Base-by-base conservation (phyloP, 2,113 vertebrate species). In the Dicaeum eximium region DNA sequence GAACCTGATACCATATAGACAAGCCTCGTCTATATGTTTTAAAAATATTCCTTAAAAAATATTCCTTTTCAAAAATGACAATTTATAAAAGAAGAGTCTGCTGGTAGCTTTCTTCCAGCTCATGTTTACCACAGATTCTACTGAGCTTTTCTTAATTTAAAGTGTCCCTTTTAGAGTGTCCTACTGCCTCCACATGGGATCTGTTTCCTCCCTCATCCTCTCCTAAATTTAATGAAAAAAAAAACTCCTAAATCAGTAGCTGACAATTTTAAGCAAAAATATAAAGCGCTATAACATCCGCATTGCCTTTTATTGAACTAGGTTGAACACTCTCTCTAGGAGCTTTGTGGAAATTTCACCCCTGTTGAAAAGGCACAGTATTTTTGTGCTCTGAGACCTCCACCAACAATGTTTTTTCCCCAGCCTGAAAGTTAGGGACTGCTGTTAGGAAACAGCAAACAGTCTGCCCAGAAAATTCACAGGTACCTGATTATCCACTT, bases 351-450 rank as follows among this genome's bases (percentile, higher is more conserved):
- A 97, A 97, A 83, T 95, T 83, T 94, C 87, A 85, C 82, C 75
- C 92, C 80, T 95, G 89, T 77, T 91, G 54, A 97, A 96, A 98
- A 98, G 96, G 97, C 97, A 98, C 97, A 78, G 92, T 88, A 96
- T 92, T 96, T 90, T 84, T 95, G 93, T 96, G 94, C 94, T 97
- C 94, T 61, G 66, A 87, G 86, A 94, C 72, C 62, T 92, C 69
- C 57, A 93, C 53, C 67, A 92, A 86, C 37, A 53, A n/a, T 80
- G 71, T 25, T 82, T 79, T 86, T 79, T 61, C 69, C 64, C 64
- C 53, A 93, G 40, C 40, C 77, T 86, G 60, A 75, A 86, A 80
- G 80, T 73, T 80, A 91, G 56, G 69, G n/a, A 84, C 30, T 4
- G 6, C 58, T 86, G 33, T 78, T 78, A 80, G 12, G 37, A 72